Conservation (phyloP, 1,140 invertebrate species). For the Druon quercuslanigerum region DNA sequence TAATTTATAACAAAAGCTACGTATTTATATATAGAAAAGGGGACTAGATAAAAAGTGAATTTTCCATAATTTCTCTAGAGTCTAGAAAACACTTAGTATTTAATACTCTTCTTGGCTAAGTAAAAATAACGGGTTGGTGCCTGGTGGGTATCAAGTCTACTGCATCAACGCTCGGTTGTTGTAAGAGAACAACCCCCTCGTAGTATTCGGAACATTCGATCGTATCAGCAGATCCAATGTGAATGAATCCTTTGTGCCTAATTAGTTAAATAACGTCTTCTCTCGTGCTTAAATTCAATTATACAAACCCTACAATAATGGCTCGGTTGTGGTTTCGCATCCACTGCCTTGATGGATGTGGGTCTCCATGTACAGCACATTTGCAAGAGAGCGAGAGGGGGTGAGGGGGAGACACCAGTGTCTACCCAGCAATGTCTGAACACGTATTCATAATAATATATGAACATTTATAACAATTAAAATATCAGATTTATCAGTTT, state of each 20-base stretch:
- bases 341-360: constrained; percentile 57
- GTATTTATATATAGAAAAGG: neutral
- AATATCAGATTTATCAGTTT: too few relatives aligned
- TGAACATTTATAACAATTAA: too few relatives aligned
- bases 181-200: constrained; percentile 36
- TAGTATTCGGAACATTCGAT: constrained; percentile 49
- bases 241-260: constrained; percentile 73
- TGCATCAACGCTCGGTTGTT: constrained; percentile 40
- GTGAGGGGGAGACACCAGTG: too few relatives aligned
- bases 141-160: constrained; percentile 29
- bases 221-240: constrained; percentile 62
- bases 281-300: constrained; percentile 74
- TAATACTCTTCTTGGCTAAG: neutral
- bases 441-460: too few relatives aligned
- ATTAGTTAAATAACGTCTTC: constrained; percentile 76
- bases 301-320: constrained; percentile 70
- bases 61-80: too few relatives aligned
- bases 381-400: constrained; percentile 25
- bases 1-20: too few relatives aligned
- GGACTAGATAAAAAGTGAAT: neutral
- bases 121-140: constrained; percentile 30
- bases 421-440: too few relatives aligned
- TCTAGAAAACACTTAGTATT: too few relatives aligned
- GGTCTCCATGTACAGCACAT: constrained; percentile 48
- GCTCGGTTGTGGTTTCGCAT: constrained; percentile 64